Conservation (phyloP, 2,113 vertebrate genomes). For the Ariopsis seemanni region DNA sequence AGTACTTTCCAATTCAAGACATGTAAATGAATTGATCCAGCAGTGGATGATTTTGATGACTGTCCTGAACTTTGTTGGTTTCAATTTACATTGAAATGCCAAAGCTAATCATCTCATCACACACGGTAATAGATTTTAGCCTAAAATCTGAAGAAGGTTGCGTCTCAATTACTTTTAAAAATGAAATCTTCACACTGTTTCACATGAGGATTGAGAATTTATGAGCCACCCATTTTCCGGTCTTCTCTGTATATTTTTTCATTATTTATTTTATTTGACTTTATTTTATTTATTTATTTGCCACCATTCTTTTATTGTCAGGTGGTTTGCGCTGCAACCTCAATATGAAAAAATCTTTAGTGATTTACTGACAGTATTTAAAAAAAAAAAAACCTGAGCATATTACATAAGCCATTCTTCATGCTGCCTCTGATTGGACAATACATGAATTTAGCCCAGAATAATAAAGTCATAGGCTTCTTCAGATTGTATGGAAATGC, state of each 20-base stretch:
- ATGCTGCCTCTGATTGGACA: constrained; percentile 22
- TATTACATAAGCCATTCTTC: constrained; percentile 11
- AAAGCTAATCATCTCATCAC: not conserved
- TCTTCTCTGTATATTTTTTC: not conserved
- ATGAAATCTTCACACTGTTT: not conserved
- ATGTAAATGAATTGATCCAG: not conserved
- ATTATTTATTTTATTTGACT: not conserved
- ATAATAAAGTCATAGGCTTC: constrained; percentile 25
- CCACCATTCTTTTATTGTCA: not conserved
- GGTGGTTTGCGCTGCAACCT: not conserved
- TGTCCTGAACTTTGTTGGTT: not conserved
- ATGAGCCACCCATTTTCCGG: not conserved
- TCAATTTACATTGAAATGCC: not conserved
- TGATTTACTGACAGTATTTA: constrained; percentile 3
- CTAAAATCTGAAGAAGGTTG: not conserved
- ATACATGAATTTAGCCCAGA: constrained; percentile 10
- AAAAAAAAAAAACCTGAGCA: not conserved
- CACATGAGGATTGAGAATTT: not conserved
- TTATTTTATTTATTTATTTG: not conserved
- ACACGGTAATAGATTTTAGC: not conserved
- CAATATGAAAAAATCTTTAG: constrained; percentile 7
- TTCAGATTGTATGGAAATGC: constrained; percentile 27
- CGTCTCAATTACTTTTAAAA: not conserved
- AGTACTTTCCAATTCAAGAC: not conserved
- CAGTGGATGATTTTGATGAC: not conserved